These are phyloP conservation scores for Formica exsecta DNA, from an alignment of 1,140 invertebrate genomes.

Conservation along the genomic window DNA sequence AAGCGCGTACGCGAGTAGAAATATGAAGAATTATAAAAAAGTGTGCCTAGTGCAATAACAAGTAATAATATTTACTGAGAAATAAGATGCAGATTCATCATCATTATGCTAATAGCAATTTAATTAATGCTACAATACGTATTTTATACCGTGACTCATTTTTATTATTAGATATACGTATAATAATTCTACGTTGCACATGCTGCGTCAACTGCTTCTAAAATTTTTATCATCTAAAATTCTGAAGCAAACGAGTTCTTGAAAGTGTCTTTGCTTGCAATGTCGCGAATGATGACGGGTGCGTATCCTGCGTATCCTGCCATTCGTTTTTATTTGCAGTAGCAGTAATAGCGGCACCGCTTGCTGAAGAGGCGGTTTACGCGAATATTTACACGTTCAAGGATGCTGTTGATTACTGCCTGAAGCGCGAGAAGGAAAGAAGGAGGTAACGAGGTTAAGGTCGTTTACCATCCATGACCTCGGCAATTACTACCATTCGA, in stretches of 20 bases:
- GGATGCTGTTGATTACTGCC: constrained; percentile 60
- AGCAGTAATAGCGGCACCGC: constrained; percentile 13
- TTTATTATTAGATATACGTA: not conserved
- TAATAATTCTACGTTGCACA: not conserved
- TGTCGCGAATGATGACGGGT: not conserved
- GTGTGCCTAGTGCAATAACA: not conserved
- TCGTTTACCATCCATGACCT: constrained; percentile 71
- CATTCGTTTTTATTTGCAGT: constrained; percentile 21
- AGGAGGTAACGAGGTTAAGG: constrained; percentile 76
- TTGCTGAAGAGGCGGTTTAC: constrained; percentile 40
- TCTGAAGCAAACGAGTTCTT: not conserved
- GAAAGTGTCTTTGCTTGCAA: not conserved
- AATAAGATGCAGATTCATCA: not conserved
- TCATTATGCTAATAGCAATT: constrained; percentile 27
- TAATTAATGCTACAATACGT: not conserved
- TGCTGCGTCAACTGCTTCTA: not conserved
- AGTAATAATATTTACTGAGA: not conserved
- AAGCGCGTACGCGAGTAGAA: not conserved
- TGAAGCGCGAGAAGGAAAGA: constrained; percentile 57
- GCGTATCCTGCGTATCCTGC: not conserved
- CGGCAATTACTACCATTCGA: constrained; percentile 73
- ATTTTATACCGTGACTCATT: constrained; percentile 6
- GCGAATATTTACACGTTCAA: constrained; percentile 46
- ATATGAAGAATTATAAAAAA: not conserved
- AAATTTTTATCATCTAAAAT: constrained; percentile 4